Conservation (phyloP, 1,140 invertebrate species). For the Polypedilum pembai region DNA sequence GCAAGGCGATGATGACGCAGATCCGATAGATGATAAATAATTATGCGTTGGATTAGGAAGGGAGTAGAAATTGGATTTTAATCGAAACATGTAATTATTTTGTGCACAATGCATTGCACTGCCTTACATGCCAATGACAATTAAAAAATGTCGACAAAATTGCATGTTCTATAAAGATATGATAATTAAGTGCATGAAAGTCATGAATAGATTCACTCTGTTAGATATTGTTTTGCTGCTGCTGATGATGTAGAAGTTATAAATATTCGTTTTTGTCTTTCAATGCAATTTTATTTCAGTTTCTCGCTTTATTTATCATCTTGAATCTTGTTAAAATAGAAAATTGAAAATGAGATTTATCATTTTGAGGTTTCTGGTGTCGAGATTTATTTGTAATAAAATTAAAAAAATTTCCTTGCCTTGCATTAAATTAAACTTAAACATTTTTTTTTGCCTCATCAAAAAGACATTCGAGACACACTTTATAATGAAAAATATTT, state of each 20-base stretch:
- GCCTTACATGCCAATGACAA: not conserved
- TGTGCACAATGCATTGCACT: not conserved
- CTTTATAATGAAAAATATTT: constrained; percentile 8
- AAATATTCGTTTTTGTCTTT: too few species aligned
- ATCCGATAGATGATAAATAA: not conserved
- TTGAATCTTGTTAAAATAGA: too few species aligned
- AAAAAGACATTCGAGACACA: too few species aligned
- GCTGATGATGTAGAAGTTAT: too few species aligned
- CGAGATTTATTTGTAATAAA: too few species aligned
- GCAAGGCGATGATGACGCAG: not conserved
- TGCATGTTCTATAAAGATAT: not conserved
- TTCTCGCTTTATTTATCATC: not conserved
- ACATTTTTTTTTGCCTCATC: too few species aligned
- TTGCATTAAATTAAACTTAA: too few species aligned
- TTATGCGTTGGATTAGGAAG: not conserved
- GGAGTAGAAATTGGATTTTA: not conserved
- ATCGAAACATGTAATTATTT: constrained; percentile 5
- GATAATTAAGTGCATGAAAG: constrained; percentile 1
- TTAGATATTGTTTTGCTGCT: too few species aligned
- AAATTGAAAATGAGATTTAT: too few species aligned
- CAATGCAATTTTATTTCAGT: not conserved
- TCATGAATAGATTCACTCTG: not conserved
- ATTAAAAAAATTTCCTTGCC: too few species aligned
- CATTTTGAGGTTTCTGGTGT: too few species aligned
- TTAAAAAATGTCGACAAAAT: not conserved